These are phyloP conservation scores for Condylostylus longicornis DNA, from an alignment of 1,140 invertebrate species.

Conservation along the genomic window DNA sequence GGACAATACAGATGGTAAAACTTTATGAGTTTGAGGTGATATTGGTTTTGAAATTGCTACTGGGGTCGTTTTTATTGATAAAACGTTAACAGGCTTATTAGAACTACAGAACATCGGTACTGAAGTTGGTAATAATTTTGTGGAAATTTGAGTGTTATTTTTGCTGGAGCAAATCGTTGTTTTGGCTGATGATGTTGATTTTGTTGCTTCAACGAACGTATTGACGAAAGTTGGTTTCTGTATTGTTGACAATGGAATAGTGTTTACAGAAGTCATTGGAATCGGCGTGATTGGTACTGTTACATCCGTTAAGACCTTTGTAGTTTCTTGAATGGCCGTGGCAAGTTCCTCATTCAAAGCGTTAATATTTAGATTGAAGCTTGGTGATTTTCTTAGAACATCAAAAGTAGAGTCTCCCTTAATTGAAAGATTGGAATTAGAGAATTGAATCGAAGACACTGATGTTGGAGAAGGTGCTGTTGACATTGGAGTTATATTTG, in stretches of 20 bases:
- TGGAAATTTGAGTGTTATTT: too few species aligned
- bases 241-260: background rate
- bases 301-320: conserved; percentile 21
- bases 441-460: too few species aligned
- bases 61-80: too few species aligned
- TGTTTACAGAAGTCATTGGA: conserved; percentile 2
- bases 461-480: too few species aligned
- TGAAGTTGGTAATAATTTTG: conserved; percentile 5
- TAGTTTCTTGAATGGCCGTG: conserved; percentile 27
- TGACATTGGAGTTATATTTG: too few species aligned
- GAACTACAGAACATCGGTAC: background rate
- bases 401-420: too few species aligned
- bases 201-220: background rate
- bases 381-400: conserved; percentile 27
- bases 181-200: conserved; percentile 6
- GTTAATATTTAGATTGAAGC: conserved; percentile 27
- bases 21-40: background rate
- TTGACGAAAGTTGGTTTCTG: background rate
- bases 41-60: background rate
- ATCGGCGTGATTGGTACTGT: conserved; percentile 1
- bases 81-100: too few species aligned
- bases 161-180: too few species aligned
- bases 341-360: conserved; percentile 26
- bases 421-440: too few species aligned
- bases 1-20: too few species aligned